Base-by-base conservation (phyloP, 64 coral and sea anemone genomes). In the Porites australiensis region DNA sequence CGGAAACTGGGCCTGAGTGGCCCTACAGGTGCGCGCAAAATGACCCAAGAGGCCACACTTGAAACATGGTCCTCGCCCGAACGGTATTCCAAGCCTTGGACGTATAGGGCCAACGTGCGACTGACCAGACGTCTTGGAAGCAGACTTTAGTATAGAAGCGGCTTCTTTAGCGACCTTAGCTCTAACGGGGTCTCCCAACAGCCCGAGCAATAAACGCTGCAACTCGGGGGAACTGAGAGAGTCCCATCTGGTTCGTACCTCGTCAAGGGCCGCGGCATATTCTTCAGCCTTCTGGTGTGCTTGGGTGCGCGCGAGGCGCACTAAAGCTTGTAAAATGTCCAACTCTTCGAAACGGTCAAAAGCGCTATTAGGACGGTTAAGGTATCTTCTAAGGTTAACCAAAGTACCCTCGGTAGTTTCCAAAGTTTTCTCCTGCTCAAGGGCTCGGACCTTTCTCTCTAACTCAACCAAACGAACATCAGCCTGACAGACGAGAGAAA, bases 141-240 rank as follows among this genome's bases (percentile, higher is more conserved):
- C 60, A 62, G 60, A 62, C 60, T 4, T 62, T 2, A 62, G 16
- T 62, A 62, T 62, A 3, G 60, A 62, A 62, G 60, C 19, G 19
- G 75, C 51, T 60, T 89, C 88, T 79, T 89, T 89, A 4, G 88
- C 72, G 19, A 89, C 74, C 57, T 89, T 89, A 13, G 73, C 88
- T 47, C 88, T 46, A 18, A 89, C 67, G 3, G 88, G 88, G 23
- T 89, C 88, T 37, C 88, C 88, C 12, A 90, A 13, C 13, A 90
- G 44, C 7, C 58, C 27, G 0, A 37, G 27, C 27, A 37, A 37
- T 37, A 37, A 37, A 37, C 27, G 27, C 27, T 37, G 27, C 74
- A 8, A 90, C 4, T 8, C 64, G 23, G 10, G 78, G 44, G 19
- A 54, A 59, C 44, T 90, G 75, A 16, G 27, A 90, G 5, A 11